Percentiles rank a stretch among this genome's conserved stretches.
Conservation (phyloP, 2,888 invertebrate species). For the Molanna angustata region DNA sequence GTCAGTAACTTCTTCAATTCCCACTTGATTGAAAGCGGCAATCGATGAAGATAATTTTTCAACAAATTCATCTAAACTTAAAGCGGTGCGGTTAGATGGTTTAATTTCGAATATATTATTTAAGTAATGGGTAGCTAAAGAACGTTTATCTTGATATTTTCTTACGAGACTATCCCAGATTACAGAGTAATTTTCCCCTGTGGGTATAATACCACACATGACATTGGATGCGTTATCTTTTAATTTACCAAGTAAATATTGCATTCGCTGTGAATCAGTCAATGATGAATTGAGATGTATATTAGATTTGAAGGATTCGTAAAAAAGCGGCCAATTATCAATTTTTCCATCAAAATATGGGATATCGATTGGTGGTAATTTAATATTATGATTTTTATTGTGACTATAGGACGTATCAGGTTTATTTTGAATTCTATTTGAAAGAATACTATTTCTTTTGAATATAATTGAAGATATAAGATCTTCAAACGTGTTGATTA, state of each 20-base stretch:
- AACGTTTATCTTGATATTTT: constrained; percentile 1
- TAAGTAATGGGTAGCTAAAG: not conserved
- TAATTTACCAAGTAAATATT: constrained; percentile 3
- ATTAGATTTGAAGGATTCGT: constrained; percentile 7
- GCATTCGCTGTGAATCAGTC: constrained; percentile 4
- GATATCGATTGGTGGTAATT: not conserved
- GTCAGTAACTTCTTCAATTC: not conserved
- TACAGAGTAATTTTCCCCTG: not conserved
- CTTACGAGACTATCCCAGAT: constrained; percentile 1
- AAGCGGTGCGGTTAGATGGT: not conserved
- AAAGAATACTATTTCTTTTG: not conserved
- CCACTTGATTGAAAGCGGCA: not conserved
- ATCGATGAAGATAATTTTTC: not conserved
- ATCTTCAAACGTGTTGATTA: not conserved
- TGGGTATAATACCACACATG: not conserved
- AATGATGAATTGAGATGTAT: constrained; percentile 1
- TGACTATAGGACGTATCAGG: not conserved
- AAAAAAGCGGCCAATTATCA: not conserved
- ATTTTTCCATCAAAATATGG: not conserved
- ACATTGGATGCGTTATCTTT: not conserved
- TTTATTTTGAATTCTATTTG: not conserved
- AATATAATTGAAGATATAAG: not conserved
- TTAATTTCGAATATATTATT: not conserved
- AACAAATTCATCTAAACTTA: not conserved
- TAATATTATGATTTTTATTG: not conserved